Base-by-base conservation (phyloP, 2,113 vertebrate genomes). In the Brevimyrus niger region DNA sequence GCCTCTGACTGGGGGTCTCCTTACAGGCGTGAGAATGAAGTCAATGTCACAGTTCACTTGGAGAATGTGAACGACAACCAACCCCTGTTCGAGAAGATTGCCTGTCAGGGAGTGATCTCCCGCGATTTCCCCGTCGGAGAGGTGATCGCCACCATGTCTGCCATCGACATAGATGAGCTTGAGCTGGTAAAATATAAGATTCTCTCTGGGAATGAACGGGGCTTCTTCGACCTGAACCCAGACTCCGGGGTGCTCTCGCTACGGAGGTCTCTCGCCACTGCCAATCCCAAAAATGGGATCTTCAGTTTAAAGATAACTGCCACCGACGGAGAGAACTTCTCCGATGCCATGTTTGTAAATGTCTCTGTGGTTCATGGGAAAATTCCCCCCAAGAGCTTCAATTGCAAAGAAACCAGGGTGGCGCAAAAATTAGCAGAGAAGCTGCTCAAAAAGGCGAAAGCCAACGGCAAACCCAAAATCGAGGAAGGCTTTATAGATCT, bases 1-100 rank as follows among this genome's bases (percentile, higher is more conserved):
- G 98, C 98, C 42, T 99, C 98, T 0, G 98, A 99, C 92, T 99
- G 98, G 98, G 98, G 98, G 3, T 98, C 98, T 0, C 98, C 98
- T 0, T 99, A 99, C 89, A 97, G 98, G 51, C 96, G 98, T 0
- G 98, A 99, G 91, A 98, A 96, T 0, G 98, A 99, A 91, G 97
- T 98, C 23, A 99, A 98, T 42, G 96, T 99, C 69, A 99, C 97
- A 1, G 95, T 99, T 90, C 96, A 97, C 65, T 91, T 99, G 90
- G 96, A 97, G 88, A 99, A 99, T 53, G 94, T 98, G 84, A 99
- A 99, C 0, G 98, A 99, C 93, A 99, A 99, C 94, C 96, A 96
- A 87, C 98, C 98, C 0, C 94, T 99, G 85, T 99, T 99, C 94
- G 98, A 99, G 92, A 98, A 98, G 91, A 95, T 99, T 82, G 97